A percentile compares a stretch with the other conserved stretches of the same genome.
phyloP scores from a whole-genome alignment of 2,797 vertebrate genomes.

The Poeciliopsis paucimaculata region DNA sequence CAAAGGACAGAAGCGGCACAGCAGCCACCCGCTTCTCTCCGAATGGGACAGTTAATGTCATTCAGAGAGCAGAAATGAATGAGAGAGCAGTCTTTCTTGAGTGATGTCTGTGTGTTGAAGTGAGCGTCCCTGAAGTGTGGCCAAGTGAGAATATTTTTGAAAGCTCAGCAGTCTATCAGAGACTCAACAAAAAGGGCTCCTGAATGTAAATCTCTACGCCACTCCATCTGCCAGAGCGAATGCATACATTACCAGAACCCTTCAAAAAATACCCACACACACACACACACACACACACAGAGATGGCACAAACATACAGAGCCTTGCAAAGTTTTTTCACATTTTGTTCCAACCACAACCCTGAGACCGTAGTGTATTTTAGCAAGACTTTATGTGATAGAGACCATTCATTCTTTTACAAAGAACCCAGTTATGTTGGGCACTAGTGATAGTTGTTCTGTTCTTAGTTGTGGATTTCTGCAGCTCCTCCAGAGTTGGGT shows the following conservation, averaged over 20 bases:
- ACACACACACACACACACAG: too few species aligned
- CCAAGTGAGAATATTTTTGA: slow-evolving; percentile 29
- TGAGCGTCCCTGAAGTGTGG: not conserved
- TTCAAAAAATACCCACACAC: slow-evolving; percentile 2
- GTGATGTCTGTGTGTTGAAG: slow-evolving; percentile 30
- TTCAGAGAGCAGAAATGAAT: slow-evolving; percentile 25
- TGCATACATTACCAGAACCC: slow-evolving; percentile 26
- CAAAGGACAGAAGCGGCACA: slow-evolving; percentile 42
- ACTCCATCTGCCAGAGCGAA: slow-evolving; percentile 36
- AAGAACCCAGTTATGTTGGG: not conserved
- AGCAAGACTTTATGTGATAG: not conserved
- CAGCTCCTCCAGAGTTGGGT: not conserved
- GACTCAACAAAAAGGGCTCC: slow-evolving; percentile 52
- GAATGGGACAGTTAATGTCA: slow-evolving; percentile 38
- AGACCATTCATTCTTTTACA: not conserved
- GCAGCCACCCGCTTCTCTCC: slow-evolving; percentile 34
- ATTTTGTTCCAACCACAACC: not conserved
- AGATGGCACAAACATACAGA: not conserved
- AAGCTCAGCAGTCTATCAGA: slow-evolving; percentile 58
- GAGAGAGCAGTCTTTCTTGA: slow-evolving; percentile 42
- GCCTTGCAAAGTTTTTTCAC: not conserved
- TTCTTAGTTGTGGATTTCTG: not conserved
- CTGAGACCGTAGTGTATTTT: not conserved
- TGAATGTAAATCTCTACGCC: slow-evolving; percentile 53
- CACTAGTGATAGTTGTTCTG: not conserved